Conservation (phyloP, 2,113 vertebrate genomes). For the Camelus dromedarius region DNA sequence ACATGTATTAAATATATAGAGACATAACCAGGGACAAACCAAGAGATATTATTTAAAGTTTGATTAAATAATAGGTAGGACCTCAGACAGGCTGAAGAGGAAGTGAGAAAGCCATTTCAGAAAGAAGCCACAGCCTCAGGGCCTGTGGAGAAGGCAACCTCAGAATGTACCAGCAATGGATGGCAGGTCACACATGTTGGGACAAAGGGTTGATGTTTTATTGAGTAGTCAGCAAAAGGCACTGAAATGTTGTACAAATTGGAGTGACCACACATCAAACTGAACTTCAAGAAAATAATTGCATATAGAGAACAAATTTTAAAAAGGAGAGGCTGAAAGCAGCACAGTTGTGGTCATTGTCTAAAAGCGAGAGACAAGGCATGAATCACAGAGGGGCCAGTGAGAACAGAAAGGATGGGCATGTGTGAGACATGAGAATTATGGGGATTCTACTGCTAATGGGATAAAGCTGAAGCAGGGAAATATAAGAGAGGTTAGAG, state of each 20-base stretch:
- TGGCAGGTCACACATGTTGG: neutral
- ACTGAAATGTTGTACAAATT: neutral
- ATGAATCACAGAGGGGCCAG: too few relatives aligned
- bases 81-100: neutral
- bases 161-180: neutral
- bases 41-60: neutral
- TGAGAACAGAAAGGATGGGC: neutral
- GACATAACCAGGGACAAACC: neutral
- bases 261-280: neutral
- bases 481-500: neutral
- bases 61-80: neutral
- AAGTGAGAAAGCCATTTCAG: neutral
- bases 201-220: neutral
- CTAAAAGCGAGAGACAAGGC: neutral
- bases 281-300: neutral
- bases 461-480: neutral
- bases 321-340: neutral
- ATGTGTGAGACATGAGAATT: fast-evolving
- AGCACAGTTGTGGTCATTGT: fast-evolving
- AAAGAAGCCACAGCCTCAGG: neutral
- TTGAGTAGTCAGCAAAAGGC: neutral
- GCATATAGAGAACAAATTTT: neutral
- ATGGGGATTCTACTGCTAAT: neutral
- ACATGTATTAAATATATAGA: neutral
- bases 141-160: neutral